Evolutionary conservation across 2,113 vertebrate genomes (phyloP), one percentile per base, ranked within the genome.

Genomic region (Tupaia chinensis): DNA sequence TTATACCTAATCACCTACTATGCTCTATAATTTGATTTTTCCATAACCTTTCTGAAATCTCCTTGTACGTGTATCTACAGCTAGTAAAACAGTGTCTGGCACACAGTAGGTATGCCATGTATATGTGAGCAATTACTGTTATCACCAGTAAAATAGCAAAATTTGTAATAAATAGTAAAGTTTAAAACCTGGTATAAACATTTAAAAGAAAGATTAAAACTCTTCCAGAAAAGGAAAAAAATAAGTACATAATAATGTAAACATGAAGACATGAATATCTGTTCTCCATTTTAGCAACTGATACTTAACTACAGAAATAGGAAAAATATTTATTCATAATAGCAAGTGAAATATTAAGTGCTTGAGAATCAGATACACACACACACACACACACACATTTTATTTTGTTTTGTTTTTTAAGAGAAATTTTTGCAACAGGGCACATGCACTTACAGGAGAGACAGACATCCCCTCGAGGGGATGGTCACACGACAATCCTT

Each of bases 61-160:
- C 44, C 44, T 44, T 44, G 44, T 44, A 44, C 44, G 77, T 17
- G 8, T 66, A 82, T 9, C 3, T 32, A 69, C 22, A 91, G n/a
- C 25, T 73, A 73, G 7, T 60, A 66, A 81, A 82, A 91, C 7
- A 86, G 44, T 44, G 44, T 17, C 60, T 80, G 19, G 19, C 9
- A 65, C 10, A 91, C 11, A 20, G 69, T 19, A 61, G 66, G 29
- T 29, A 79, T 44, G 44, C 13, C 61, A 66, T 73, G 65, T 34
- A 63, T 72, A 27, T 76, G 73, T 79, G 54, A 85, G 87, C 65
- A 90, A 85, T 69, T 77, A 69, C 73, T 65, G 82, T 63, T 81
- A 70, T 32, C 54, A 94, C 58, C 20, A 76, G 34, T 14, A 65
- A 70, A 84, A 78, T 22, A 9, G 27, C 63, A 89, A 87, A 78